A percentile compares a stretch with the other conserved stretches of the same genome.
These are phyloP conservation scores for Choristoneura rosaceana DNA, from an alignment of 2,888 invertebrate species.

Conservation along the genomic window DNA sequence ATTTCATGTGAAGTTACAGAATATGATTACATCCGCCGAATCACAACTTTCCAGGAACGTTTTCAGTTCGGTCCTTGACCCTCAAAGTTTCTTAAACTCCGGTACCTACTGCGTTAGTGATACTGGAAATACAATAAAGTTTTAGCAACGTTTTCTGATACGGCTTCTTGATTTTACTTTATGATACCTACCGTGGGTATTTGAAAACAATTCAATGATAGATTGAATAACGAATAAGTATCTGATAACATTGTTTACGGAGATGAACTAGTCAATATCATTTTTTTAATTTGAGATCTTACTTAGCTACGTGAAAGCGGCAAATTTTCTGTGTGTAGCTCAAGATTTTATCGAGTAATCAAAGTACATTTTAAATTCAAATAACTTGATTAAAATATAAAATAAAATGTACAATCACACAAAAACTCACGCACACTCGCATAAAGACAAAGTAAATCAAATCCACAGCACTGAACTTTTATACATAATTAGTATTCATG, in stretches of 20 bases:
- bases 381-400: no score
- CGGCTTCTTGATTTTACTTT: constrained; percentile 10
- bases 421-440: no score
- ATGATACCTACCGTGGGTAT: not conserved
- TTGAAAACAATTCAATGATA: not conserved
- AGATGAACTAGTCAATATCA: not conserved
- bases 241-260: constrained; percentile 11
- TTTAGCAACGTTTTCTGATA: constrained; percentile 58
- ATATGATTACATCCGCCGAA: constrained; percentile 46
- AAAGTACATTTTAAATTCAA: no score
- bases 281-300: not conserved
- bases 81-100: constrained; percentile 67
- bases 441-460: no score
- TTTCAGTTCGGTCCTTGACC: constrained; percentile 70
- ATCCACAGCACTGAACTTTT: no score
- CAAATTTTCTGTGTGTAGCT: no score
- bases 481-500: no score
- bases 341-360: no score
- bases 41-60: constrained; percentile 60
- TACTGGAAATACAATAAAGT: constrained; percentile 66
- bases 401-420: no score
- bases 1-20: constrained; percentile 24
- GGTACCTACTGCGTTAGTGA: constrained; percentile 50
- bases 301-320: not conserved
- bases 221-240: constrained; percentile 5